Conservation (phyloP, 2,113 vertebrate genomes). For the Arothron firmamentum region DNA sequence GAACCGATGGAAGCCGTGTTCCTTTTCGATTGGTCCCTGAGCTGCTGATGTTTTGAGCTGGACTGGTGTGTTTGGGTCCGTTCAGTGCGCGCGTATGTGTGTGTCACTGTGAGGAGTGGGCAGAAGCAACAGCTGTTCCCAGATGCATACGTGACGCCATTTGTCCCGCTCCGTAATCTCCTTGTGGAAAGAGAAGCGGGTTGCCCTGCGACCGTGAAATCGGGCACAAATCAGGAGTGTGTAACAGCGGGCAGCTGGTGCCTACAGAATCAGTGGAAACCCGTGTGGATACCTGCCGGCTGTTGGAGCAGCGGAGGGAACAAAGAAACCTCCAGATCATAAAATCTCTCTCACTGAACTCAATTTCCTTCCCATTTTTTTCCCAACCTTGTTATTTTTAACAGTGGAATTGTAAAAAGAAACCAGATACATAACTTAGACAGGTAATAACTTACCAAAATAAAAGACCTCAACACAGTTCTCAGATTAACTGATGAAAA, state of each 20-base stretch:
- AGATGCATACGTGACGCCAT: conserved; percentile 73
- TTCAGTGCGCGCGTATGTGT: conserved; percentile 9
- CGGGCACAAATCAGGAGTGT: conserved; percentile 65
- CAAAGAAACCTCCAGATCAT: conserved; percentile 19
- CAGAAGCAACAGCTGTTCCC: conserved; percentile 74
- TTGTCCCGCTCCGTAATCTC: conserved; percentile 73
- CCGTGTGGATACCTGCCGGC: conserved; percentile 46
- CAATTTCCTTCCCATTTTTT: conserved; percentile 1
- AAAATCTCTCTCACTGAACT: conserved; percentile 15
- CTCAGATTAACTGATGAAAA: no score
- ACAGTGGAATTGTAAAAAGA: conserved; percentile 2
- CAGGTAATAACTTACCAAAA: no score
- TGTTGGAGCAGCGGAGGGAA: conserved; percentile 28
- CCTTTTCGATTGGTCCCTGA: neutral
- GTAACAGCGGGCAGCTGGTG: conserved; percentile 59
- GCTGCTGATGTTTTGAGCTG: conserved; percentile 33
- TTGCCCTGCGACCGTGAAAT: conserved; percentile 69
- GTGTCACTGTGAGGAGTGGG: conserved; percentile 34
- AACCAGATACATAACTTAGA: no score
- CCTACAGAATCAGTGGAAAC: conserved; percentile 69
- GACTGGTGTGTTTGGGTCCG: neutral
- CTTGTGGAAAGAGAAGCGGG: conserved; percentile 56
- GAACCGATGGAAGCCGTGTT: neutral
- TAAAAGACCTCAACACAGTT: no score
- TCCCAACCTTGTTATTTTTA: conserved; percentile 23